Evolutionary conservation across 2,113 vertebrate species (phyloP).

Genomic region (Nettapus auritus): DNA sequence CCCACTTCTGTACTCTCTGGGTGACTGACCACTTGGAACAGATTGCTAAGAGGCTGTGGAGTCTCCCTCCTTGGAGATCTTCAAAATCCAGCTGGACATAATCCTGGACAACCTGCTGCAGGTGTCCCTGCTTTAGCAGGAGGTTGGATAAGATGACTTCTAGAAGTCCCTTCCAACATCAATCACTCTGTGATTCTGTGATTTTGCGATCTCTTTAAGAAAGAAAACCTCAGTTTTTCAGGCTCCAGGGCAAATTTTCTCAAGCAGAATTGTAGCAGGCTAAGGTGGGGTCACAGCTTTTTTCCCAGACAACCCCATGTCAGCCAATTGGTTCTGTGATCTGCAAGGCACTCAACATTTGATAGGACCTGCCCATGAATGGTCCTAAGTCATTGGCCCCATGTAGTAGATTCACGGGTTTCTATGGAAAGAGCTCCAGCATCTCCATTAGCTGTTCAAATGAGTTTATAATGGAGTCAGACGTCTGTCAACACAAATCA

Average conservation of each 20-base stretch:
- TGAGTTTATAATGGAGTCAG: not conserved
- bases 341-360: not conserved
- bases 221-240: not conserved
- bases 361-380: not conserved
- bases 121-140: not conserved
- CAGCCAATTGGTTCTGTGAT: not conserved
- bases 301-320: not conserved
- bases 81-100: not conserved
- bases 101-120: not conserved
- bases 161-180: no score
- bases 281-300: not conserved
- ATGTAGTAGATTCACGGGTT: not conserved
- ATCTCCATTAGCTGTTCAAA: not conserved
- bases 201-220: not conserved
- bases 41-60: not conserved
- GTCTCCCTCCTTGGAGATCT: not conserved
- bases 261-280: not conserved
- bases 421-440: not conserved
- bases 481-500: not conserved
- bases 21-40: not conserved
- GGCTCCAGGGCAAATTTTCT: not conserved
- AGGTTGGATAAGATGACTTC: not conserved
- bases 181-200: no score
- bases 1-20: not conserved
- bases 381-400: accelerated